phyloP scores from a whole-genome alignment of 53 echinoderm and acorn worm genomes.

The Echinometra lucunter region DNA sequence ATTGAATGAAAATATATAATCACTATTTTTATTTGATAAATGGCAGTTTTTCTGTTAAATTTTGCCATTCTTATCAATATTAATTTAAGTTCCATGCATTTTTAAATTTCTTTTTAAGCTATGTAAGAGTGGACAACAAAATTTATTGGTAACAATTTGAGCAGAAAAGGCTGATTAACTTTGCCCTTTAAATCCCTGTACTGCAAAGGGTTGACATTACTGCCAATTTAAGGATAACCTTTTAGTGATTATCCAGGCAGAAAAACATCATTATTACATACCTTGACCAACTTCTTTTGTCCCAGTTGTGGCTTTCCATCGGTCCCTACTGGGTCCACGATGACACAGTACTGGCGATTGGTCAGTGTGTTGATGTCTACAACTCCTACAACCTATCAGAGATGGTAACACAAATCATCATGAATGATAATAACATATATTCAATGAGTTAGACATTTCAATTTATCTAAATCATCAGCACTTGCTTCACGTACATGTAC shows the following conservation, averaged over 20 bases:
- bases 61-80: no score
- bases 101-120: no score
- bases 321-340: conserved; percentile 92
- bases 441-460: neutral
- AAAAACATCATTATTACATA: conserved; percentile 16
- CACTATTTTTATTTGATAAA: no score
- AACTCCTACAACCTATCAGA: conserved; percentile 87
- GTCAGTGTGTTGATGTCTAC: conserved; percentile 93
- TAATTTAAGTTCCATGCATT: no score
- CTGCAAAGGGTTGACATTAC: no score
- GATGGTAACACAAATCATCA: neutral
- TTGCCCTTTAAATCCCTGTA: no score
- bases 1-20: no score
- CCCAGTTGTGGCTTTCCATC: conserved; percentile 99
- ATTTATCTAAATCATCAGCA: no score
- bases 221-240: neutral
- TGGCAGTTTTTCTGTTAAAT: no score
- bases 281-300: conserved; percentile 98
- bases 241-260: neutral
- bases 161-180: no score
- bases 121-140: no score
- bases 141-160: no score
- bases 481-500: neutral
- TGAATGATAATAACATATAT: neutral
- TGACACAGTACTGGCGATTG: conserved; percentile 98